A percentile compares a stretch with the other conserved stretches of the same genome.
phyloP scores from a whole-genome alignment of 2,888 invertebrate genomes.

The Tholera decimalis region DNA sequence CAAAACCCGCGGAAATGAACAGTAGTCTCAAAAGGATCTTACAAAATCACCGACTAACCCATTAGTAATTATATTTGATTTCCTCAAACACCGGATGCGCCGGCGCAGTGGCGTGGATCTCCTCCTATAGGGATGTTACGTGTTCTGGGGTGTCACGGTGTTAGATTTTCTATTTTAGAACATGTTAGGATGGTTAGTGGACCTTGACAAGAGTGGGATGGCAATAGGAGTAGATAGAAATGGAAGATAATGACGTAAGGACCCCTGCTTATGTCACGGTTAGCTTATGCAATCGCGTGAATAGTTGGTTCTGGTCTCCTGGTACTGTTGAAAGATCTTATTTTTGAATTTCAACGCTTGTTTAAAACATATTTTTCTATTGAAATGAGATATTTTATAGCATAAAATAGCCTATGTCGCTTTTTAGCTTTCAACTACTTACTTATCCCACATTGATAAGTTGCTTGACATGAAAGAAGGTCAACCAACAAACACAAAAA shows the following conservation, averaged over 20 bases:
- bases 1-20: conserved; percentile 6
- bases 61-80: conserved; percentile 62
- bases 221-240: neutral
- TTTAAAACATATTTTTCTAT: too few species aligned
- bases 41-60: conserved; percentile 38
- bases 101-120: conserved; percentile 64
- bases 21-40: conserved; percentile 38
- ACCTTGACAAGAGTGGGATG: conserved; percentile 19
- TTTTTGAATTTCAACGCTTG: too few species aligned
- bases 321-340: too few species aligned
- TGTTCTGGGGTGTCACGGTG: conserved; percentile 51
- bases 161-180: conserved; percentile 48
- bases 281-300: too few species aligned
- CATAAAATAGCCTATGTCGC: too few species aligned
- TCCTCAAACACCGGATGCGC: conserved; percentile 66
- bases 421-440: too few species aligned
- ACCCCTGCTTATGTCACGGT: too few species aligned
- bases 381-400: too few species aligned
- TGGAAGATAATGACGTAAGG: neutral
- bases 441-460: too few species aligned
- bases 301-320: too few species aligned
- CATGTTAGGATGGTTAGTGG: conserved; percentile 11
- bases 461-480: too few species aligned
- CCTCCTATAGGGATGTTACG: conserved; percentile 44
- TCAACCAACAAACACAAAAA: too few species aligned